Base-by-base conservation (phyloP, 2,888 invertebrate genomes). In the Tetranychus truncatus region DNA sequence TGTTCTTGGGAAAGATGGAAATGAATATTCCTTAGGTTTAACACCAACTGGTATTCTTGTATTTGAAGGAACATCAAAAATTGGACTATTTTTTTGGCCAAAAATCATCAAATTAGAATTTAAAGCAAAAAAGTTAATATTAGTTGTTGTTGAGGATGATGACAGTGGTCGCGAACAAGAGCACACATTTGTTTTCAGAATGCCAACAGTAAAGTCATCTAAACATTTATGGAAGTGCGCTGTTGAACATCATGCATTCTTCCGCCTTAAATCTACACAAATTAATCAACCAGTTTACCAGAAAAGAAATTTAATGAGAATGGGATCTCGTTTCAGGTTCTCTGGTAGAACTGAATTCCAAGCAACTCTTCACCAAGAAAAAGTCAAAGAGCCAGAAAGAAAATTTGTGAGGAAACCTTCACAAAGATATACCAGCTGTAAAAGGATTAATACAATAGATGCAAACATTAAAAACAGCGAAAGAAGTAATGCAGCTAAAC, bases 141-240 rank as follows among this genome's bases (percentile, higher is more conserved):
- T 99, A 75, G 91, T 97, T 72, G 97, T 99, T 4, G 95, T 97
- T 11, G 99, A 99, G 84, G 97, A 99, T 83, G 96, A 97, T 82
- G 97, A 97, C 82, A 91, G 94, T 77, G 80, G 80, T 15, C 72
- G 76, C 18, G 80, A 96, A 83, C 95, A 97, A 82, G 95, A 99
- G 82, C 99, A 99, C 84, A 96, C 96, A 0, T 99, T 99, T 83
- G 95, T 99, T 6, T 99, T 99, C 84, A 86, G 88, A 76, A 85
- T 97, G 79, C 90, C 91, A 80, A 97, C 95, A 82, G 94, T 96
- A 82, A 96, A 96, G 83, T 96, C 97, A 1, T 95, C 96, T 83
- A 99, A 99, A 83, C 99, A 99, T 84, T 85, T 99, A 78, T 99
- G 99, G 99, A 99, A 99, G 84, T 99, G 99, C 86, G 97, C 97